Base-by-base conservation (phyloP, 2,888 invertebrate species). In the Psylliodes chrysocephalus region DNA sequence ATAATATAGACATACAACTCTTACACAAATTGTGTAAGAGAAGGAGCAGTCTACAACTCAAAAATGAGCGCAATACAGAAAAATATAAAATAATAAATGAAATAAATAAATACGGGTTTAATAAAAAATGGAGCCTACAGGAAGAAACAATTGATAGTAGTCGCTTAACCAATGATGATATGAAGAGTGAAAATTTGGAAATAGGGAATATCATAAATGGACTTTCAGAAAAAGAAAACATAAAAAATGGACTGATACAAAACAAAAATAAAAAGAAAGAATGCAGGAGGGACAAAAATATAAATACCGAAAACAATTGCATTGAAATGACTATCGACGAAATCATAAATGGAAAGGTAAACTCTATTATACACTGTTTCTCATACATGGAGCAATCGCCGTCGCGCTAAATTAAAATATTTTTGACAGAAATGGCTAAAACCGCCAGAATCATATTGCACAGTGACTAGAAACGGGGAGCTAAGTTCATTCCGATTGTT, bases 341-440 rank as follows among this genome's bases (percentile, higher is more conserved):
- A 84, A 98, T 99, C 76, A 93, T 99, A 74, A 98, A 98, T 82
- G 98, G 98, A 78, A 94, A 94, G 85, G 91, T 92, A 42, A 46
- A 51, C 3, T 22, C n/a, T n/a, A n/a, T n/a, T n/a, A n/a, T n/a
- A n/a, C n/a, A n/a, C n/a, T n/a, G n/a, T n/a, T n/a, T n/a, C n/a
- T n/a, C n/a, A n/a, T n/a, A n/a, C n/a, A n/a, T n/a, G n/a, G n/a
- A n/a, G n/a, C n/a, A n/a, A n/a, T n/a, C n/a, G n/a, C n/a, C n/a
- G n/a, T n/a, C n/a, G n/a, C n/a, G n/a, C n/a, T n/a, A n/a, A n/a
- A n/a, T n/a, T n/a, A n/a, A n/a, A n/a, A n/a, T n/a, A n/a, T n/a
- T n/a, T n/a, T n/a, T n/a, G n/a, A n/a, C n/a, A n/a, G n/a, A n/a
- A n/a, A n/a, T n/a, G n/a, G n/a, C n/a, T n/a, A n/a, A n/a, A n/a